phyloP scores from a whole-genome alignment of 2,797 vertebrate genomes.

The Heteromormyrus szaboi region DNA sequence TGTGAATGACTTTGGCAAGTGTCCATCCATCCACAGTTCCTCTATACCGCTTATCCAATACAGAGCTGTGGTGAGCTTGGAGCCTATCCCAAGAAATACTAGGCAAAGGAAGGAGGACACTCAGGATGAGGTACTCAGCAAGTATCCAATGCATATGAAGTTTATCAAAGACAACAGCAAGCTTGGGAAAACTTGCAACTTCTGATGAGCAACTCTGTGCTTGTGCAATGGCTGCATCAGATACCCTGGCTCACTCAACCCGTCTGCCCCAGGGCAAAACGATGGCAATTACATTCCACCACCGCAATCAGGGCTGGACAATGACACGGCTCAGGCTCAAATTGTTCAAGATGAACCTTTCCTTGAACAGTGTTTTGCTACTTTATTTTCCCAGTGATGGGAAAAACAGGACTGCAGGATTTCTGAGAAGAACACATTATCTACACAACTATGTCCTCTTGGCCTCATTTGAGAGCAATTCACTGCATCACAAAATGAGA shows the following conservation, averaged over 20 bases:
- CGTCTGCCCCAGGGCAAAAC: not conserved
- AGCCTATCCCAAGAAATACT: not conserved
- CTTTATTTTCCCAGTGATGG: not conserved
- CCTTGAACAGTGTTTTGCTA: not conserved
- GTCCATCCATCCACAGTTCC: not conserved
- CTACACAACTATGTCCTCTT: conserved; percentile 1
- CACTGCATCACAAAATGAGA: not conserved
- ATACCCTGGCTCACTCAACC: not conserved
- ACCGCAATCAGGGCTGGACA: not conserved
- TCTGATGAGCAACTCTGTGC: not conserved
- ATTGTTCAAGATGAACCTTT: not conserved
- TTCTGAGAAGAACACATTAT: conserved; percentile 2
- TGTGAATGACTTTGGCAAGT: conserved; percentile 3
- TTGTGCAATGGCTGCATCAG: not conserved
- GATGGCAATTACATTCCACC: conserved; percentile 1
- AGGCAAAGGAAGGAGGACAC: not conserved
- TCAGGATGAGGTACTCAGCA: not conserved
- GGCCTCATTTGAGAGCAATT: not conserved
- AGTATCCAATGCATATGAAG: not conserved
- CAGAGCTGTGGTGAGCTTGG: not conserved
- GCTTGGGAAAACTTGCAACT: not conserved
- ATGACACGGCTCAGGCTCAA: not conserved
- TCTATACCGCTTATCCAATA: not conserved
- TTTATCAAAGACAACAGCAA: not conserved
- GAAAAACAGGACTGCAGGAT: conserved; percentile 5